Conservation (phyloP, 2,888 invertebrate genomes). For the Drosophila neotestacea region DNA sequence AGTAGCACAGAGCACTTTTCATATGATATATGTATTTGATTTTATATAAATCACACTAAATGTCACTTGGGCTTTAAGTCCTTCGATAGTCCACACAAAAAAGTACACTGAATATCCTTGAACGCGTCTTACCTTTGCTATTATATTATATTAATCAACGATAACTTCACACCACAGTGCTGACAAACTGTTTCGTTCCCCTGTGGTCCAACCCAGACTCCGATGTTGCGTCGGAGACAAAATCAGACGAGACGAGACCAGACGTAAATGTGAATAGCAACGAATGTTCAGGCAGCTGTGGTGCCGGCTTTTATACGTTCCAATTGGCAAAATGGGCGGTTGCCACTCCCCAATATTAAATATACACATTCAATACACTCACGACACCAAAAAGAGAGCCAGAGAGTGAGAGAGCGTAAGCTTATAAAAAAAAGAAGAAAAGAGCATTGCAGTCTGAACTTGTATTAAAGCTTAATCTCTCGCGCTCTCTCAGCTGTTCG, state of each 20-base stretch:
- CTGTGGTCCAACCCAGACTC: slow-evolving; percentile 61
- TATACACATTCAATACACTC: slow-evolving; percentile 38
- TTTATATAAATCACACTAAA: slow-evolving; percentile 21
- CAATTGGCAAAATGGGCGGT: slow-evolving; percentile 81
- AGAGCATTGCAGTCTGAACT: slow-evolving; percentile 17
- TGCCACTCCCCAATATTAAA: slow-evolving; percentile 56
- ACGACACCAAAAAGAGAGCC: slow-evolving; percentile 2
- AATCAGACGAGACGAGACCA: slow-evolving; percentile 83
- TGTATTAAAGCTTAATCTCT: slow-evolving; percentile 37
- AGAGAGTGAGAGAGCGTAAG: slow-evolving; percentile 1
- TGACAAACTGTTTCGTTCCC: slow-evolving; percentile 48
- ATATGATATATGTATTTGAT: slow-evolving; percentile 8
- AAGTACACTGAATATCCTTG: slow-evolving; percentile 67
- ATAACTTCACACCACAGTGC: slow-evolving; percentile 42
- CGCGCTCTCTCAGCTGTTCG: slow-evolving; percentile 12
- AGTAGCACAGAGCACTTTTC: slow-evolving; percentile 56
- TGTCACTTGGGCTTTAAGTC: slow-evolving; percentile 46
- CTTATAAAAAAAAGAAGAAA: not conserved
- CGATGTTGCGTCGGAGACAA: slow-evolving; percentile 76
- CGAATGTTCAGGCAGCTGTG: slow-evolving; percentile 55
- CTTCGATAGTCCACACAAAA: slow-evolving; percentile 47
- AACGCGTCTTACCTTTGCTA: slow-evolving; percentile 68
- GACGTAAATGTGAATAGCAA: slow-evolving; percentile 85
- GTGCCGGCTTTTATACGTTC: slow-evolving; percentile 63
- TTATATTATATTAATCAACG: slow-evolving; percentile 39